Evolutionary conservation across 2,797 vertebrate species (phyloP), one percentile per base, ranked within the genome.

Genomic region (Acomys russatus): DNA sequence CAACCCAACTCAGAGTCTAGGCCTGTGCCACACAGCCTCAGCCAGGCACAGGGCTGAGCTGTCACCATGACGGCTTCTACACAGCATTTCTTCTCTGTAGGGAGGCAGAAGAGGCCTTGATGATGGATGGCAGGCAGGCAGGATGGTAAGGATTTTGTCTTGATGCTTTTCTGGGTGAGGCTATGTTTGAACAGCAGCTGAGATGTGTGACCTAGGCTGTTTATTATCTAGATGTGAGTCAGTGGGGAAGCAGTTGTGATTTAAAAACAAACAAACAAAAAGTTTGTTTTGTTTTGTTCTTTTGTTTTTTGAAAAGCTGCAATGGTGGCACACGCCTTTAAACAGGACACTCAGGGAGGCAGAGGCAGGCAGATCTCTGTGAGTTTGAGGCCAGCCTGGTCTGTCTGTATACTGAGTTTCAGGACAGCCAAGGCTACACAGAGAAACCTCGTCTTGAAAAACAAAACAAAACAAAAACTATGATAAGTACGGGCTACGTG

Each of bases 61-160:
- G 59, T 15, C 44, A 66, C 90, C 22, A 8, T 11, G 85, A 9
- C n/a, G 33, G 44, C 85, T 87, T 91, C 88, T 88, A 51, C 22
- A 66, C 22, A 15, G 1, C 71, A 23, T 87, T 88, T 87, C 79
- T 88, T 91, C 54, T n/a, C 35, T 59, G 59, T n/a, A 85, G 33
- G 90, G 73, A 91, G 38, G 20, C 14, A 92, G 85, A 73, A 94
- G 94, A 77, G 8, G 25, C 61, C 68, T 82, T 89, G 68, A 56
- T 20, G 63, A 49, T 87, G 71, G 63, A 49, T 87, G 71, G 51
- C 18, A 88, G 63, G 49, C 23, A 88, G 59, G 51, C 51, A 68
- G 23, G 22, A 63, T 33, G 20, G 30, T 61, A 35, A 93, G 22
- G 30, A 70, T 83, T 74, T 56, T 79, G 30, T 38, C 51, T 51